Conservation (phyloP, 2,888 invertebrate genomes). For the Neoascia interrupta region DNA sequence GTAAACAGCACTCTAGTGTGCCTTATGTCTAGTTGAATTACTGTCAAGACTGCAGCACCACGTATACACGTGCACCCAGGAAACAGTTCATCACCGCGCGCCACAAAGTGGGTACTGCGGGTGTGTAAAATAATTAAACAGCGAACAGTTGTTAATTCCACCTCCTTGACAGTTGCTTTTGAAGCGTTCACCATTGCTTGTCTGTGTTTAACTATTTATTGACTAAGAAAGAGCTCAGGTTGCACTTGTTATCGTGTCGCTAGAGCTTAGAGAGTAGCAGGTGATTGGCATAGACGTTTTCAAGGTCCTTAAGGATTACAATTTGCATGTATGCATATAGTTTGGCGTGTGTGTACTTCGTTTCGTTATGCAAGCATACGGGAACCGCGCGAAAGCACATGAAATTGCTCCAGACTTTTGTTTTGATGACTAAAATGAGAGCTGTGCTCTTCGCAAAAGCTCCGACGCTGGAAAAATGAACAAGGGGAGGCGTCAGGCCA, state of each 20-base stretch:
- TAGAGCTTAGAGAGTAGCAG: conserved; percentile 15
- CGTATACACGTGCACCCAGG: conserved; percentile 1
- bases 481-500: too few species aligned
- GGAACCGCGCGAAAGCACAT: conserved; percentile 37
- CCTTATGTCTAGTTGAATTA: too few species aligned
- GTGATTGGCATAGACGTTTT: conserved; percentile 53
- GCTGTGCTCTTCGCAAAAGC: conserved; percentile 32
- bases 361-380: conserved; percentile 22
- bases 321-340: background rate
- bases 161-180: background rate
- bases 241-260: conserved; percentile 29
- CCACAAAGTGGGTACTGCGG: background rate
- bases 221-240: conserved; percentile 13
- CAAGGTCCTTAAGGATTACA: conserved; percentile 47
- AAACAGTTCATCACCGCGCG: conserved; percentile 19
- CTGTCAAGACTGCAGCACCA: too few species aligned
- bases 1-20: too few species aligned
- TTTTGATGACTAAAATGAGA: conserved; percentile 43
- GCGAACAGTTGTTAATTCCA: conserved; percentile 15
- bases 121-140: conserved; percentile 23
- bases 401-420: conserved; percentile 43
- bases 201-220: conserved; percentile 28
- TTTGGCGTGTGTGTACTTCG: background rate
- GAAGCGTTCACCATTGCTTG: conserved; percentile 9
- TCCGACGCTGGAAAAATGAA: conserved; percentile 27